Percentiles rank a stretch among this genome's conserved stretches.
These are phyloP conservation scores for Cromileptes altivelis DNA, from an alignment of 2,113 vertebrate species.

Conservation along the genomic window DNA sequence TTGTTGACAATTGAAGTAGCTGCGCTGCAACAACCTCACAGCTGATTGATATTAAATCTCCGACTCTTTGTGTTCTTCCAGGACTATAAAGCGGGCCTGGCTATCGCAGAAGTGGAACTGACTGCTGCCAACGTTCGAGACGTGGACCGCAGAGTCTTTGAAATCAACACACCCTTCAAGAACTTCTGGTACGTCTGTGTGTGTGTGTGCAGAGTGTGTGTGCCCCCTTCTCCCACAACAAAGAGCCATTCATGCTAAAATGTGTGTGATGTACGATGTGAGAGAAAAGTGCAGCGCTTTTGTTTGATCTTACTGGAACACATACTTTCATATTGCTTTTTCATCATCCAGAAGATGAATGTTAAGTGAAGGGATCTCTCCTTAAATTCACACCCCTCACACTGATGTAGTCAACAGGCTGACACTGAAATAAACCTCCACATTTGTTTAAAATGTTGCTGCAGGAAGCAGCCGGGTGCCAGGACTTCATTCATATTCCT, in stretches of 20 bases:
- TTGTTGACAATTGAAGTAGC: background rate
- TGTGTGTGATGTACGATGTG: background rate
- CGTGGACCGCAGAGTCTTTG: slow-evolving; percentile 90
- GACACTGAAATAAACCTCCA: background rate
- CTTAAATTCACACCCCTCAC: background rate
- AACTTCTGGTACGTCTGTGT: slow-evolving; percentile 92
- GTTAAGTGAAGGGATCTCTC: slow-evolving; percentile 7
- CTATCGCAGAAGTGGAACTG: slow-evolving; percentile 92
- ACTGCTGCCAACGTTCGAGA: slow-evolving; percentile 92
- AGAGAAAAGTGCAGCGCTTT: background rate
- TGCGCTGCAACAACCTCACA: background rate
- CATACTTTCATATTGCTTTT: background rate
- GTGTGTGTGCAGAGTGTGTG: background rate
- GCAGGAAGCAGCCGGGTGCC: background rate
- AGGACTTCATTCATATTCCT: background rate
- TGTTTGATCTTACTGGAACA: slow-evolving; percentile 19
- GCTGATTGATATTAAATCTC: background rate
- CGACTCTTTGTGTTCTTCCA: slow-evolving; percentile 62
- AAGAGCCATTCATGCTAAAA: background rate
- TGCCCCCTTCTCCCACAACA: slow-evolving; percentile 1
- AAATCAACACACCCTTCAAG: slow-evolving; percentile 97
- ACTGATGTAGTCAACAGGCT: slow-evolving; percentile 22
- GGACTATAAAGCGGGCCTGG: slow-evolving; percentile 93
- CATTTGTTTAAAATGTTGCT: slow-evolving; percentile 17
- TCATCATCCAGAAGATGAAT: slow-evolving; percentile 26